Evolutionary conservation across 35 echinoderm and acorn worm species (phyloP).

Genomic region (Ptychodera flava): DNA sequence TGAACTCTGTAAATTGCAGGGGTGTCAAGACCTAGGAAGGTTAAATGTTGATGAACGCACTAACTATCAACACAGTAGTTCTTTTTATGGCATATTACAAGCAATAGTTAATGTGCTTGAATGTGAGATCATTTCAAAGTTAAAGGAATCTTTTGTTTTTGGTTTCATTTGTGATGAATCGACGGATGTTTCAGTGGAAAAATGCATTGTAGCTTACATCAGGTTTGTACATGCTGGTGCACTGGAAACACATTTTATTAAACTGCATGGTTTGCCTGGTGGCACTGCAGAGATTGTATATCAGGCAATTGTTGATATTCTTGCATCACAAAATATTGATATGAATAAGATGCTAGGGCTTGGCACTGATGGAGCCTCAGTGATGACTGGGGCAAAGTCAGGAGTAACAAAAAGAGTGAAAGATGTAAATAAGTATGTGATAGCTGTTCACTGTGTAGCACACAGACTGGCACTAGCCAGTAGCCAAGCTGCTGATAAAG

Average conservation of each 20-base stretch:
- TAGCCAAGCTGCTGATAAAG: slow-evolving; percentile 21
- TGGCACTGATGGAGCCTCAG: slow-evolving; percentile 30
- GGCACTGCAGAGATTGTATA: not conserved
- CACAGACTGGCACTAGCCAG: slow-evolving; percentile 22
- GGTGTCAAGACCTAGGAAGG: not conserved
- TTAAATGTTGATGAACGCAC: not conserved
- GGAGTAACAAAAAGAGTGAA: slow-evolving; percentile 30
- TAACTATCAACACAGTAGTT: not conserved
- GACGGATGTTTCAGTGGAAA: not conserved
- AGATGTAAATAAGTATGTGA: slow-evolving; percentile 18
- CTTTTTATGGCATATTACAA: not conserved
- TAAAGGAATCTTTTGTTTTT: not conserved
- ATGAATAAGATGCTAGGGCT: slow-evolving; percentile 29
- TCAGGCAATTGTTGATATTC: not conserved
- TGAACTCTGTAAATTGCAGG: not conserved
- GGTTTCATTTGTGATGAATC: not conserved
- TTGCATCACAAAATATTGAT: too few species aligned
- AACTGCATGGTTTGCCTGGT: not conserved
- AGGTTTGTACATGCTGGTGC: not conserved
- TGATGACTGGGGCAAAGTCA: slow-evolving; percentile 31
- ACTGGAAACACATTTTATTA: not conserved
- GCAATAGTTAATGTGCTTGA: not conserved
- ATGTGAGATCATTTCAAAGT: not conserved
- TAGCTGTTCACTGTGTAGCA: slow-evolving; percentile 28
- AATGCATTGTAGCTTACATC: not conserved